Base-by-base conservation (phyloP, 2,113 vertebrate species). In the Cyphomyrus plagiostoma region DNA sequence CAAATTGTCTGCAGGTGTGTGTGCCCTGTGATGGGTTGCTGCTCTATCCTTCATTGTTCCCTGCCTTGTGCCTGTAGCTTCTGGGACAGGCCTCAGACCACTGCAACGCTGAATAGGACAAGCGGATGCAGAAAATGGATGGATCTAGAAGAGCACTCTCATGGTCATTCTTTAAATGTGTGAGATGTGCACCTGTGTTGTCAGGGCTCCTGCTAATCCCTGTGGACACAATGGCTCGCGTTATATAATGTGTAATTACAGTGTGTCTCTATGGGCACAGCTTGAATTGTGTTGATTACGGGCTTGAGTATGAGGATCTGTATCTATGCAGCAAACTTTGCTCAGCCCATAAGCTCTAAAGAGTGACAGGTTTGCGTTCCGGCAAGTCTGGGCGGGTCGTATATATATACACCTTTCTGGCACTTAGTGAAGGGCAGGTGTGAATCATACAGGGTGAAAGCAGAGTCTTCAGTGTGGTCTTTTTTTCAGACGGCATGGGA, bases 401-500 rank as follows among this genome's bases (percentile, higher is more conserved):
- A 35, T 26, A 77, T 46, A 84, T 49, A 85, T 85, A 3, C 21
- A 13, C 48, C 45, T 86, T 50, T 86, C 21, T n/a, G 83, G 46
- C 83, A 80, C 35, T 80, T 26, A 74, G 1, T 74, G 66, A 74
- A 13, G 66, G 66, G 66, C 26, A n/a, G 56, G 56, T n/a, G 66
- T 74, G 66, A 74, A 74, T 30, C n/a, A 74, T n/a, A 84, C 82
- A 74, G 35, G 30, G 74, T 80, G 74, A 80, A 80, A 80, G 74
- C 30, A 80, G 26, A 26, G 83, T 48, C 8, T 46, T 8, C 6
- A n/a, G 7, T 62, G 82, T 46, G 42, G 19, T 84, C 82, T n/a
- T 23, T n/a, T 23, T 4, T 84, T 84, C 82, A n/a, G 19, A 46
- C 49, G 15, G 19, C 21, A 49, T 48, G 83, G 23, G 74, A 80